Base-by-base conservation (phyloP, 2,113 vertebrate species). In the Tachycineta bicolor region DNA sequence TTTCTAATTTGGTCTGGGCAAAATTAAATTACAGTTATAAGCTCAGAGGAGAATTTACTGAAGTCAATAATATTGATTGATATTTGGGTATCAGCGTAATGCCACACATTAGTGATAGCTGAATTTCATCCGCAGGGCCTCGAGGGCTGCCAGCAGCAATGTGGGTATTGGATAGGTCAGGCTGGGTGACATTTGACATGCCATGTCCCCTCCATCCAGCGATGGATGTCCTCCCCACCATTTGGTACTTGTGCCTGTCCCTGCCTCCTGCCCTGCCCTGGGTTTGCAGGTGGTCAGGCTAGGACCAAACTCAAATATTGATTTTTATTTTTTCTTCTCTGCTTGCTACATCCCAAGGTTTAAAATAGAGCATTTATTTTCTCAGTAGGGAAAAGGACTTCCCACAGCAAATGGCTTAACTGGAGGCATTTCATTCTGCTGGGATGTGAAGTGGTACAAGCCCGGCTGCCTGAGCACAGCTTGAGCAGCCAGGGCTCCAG, bases 1-100 rank as follows among this genome's bases (percentile, higher is more conserved):
- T 77, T 79, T 34, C 65, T 34, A 11, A 29, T 39, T 46, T 8
- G 1, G 19, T 73, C 85, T 55, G 70, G 50, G 49, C 16, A 83
- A 96, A 96, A 97, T 91, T 39, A 63, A 94, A 92, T 95, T 88
- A 81, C 31, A 94, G 88, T 93, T 94, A 93, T 77, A 33, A 70
- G 85, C 96, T 89, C 73, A 63, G 62, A 67, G 55, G 41, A 89
- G 86, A 95, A 95, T 93, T 60, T 89, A 75, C 85, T 67, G 87
- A 80, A 91, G 87, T 96, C 95, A 90, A 96, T 97, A 96, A 89
- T 94, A 97, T 92, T 94, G 97, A 97, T 87, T 85, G 91, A 87
- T 97, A 89, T 96, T 64, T 81, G 77, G 59, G 34, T 67, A 95
- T 95, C 88, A 94, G 47, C 23, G 6, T 33, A 49, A 53, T 88